A percentile compares a stretch with the other conserved stretches of the same genome.
phyloP scores from a whole-genome alignment of 2,888 invertebrate genomes.

The Xestia xanthographa region DNA sequence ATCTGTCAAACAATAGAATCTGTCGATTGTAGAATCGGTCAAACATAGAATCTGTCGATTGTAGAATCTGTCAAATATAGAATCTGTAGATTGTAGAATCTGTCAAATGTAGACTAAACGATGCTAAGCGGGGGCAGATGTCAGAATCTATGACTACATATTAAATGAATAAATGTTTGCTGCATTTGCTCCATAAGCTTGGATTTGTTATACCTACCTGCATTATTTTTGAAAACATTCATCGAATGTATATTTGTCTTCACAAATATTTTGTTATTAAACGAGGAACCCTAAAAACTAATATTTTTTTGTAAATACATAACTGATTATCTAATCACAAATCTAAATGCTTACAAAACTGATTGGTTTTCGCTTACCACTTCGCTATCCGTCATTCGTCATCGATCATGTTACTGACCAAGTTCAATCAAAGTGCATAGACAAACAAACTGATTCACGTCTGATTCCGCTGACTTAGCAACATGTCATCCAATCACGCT shows the following conservation, averaged over 20 bases:
- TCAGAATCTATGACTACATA: neutral
- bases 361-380: neutral
- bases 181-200: neutral
- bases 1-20: too few relatives aligned
- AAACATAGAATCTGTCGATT: too few relatives aligned
- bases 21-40: too few relatives aligned
- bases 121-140: too few relatives aligned
- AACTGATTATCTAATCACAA: neutral
- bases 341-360: neutral
- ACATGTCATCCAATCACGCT: conserved; percentile 33
- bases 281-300: neutral
- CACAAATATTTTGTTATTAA: neutral
- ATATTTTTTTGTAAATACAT: neutral
- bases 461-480: conserved; percentile 57
- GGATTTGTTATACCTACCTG: neutral
- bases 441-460: conserved; percentile 59
- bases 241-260: neutral
- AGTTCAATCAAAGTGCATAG: conserved; percentile 50
- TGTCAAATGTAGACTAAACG: too few relatives aligned
- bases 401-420: conserved; percentile 41
- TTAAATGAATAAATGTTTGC: neutral
- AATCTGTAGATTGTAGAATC: too few relatives aligned
- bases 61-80: too few relatives aligned
- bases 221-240: neutral
- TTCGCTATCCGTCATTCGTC: conserved; percentile 29